phyloP scores from a whole-genome alignment of 1,140 invertebrate genomes.

The Magallana gigas region DNA sequence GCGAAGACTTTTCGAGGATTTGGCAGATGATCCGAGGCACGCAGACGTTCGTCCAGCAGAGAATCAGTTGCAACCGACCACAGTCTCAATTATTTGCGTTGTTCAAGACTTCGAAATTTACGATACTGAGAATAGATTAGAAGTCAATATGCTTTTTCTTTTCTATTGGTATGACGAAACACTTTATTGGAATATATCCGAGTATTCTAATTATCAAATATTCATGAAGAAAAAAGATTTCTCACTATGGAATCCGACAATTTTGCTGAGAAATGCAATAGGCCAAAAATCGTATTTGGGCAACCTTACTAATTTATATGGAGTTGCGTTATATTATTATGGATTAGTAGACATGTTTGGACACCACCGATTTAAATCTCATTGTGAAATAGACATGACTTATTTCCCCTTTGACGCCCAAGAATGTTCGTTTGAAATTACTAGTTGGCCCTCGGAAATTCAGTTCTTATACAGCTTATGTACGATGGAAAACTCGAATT shows the following conservation, averaged over 20 bases:
- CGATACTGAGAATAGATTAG: not conserved
- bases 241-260: not conserved
- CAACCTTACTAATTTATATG: not conserved
- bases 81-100: not conserved
- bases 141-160: not conserved
- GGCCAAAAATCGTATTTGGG: not conserved
- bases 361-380: not conserved
- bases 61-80: not conserved
- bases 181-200: not conserved
- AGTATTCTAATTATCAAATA: not conserved
- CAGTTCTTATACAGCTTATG: not conserved
- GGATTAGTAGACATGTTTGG: not conserved
- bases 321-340: not conserved
- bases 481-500: not conserved
- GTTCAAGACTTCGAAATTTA: slow-evolving; percentile 9
- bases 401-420: not conserved
- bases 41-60: not conserved
- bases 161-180: not conserved
- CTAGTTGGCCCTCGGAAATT: not conserved
- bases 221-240: not conserved
- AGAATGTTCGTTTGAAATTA: slow-evolving; percentile 31
- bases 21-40: not conserved
- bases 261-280: not conserved
- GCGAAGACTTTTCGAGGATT: not conserved
- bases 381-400: not conserved